These are phyloP conservation scores for Branchellion lobata DNA, from an alignment of 2,888 invertebrate genomes.

Conservation along the genomic window DNA sequence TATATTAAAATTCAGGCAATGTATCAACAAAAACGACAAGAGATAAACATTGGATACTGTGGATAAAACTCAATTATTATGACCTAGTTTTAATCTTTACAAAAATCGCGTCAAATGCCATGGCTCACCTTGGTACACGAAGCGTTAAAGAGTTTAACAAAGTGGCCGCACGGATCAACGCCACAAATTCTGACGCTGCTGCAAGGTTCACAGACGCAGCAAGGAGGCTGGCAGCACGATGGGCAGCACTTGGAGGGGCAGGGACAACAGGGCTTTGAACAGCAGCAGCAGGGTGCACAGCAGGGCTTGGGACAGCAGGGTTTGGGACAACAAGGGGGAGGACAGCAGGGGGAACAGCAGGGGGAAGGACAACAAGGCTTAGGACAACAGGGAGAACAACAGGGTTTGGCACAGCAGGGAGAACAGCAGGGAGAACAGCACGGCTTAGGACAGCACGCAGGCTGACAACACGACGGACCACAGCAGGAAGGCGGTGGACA, in stretches of 20 bases:
- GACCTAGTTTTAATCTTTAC: too few relatives aligned
- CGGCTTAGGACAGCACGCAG: conserved; percentile 11
- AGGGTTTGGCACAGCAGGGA: conserved; percentile 21
- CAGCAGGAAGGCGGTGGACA: conserved; percentile 19
- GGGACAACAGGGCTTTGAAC: conserved; percentile 13
- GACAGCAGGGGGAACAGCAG: conserved; percentile 13
- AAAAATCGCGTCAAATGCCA: too few relatives aligned
- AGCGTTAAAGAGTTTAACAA: conserved; percentile 42
- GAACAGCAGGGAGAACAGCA: conserved; percentile 6
- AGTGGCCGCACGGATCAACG: conserved; percentile 43
- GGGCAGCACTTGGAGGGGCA: background rate
- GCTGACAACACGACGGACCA: conserved; percentile 15
- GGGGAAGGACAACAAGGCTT: conserved; percentile 27
- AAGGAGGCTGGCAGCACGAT: conserved; percentile 23
- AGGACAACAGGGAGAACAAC: conserved; percentile 35
- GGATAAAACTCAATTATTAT: too few relatives aligned
- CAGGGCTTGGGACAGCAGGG: conserved; percentile 37
- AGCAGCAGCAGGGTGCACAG: conserved; percentile 30
- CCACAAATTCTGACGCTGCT: conserved; percentile 42
- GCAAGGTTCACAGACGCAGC: conserved; percentile 28
- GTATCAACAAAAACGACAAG: too few relatives aligned
- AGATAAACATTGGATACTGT: too few relatives aligned
- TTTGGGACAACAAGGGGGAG: conserved; percentile 27
- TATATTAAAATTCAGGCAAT: too few relatives aligned
- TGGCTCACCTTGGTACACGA: conserved; percentile 38